phyloP scores from a whole-genome alignment of 2,797 vertebrate genomes.

The Hoplostethus atlanticus region DNA sequence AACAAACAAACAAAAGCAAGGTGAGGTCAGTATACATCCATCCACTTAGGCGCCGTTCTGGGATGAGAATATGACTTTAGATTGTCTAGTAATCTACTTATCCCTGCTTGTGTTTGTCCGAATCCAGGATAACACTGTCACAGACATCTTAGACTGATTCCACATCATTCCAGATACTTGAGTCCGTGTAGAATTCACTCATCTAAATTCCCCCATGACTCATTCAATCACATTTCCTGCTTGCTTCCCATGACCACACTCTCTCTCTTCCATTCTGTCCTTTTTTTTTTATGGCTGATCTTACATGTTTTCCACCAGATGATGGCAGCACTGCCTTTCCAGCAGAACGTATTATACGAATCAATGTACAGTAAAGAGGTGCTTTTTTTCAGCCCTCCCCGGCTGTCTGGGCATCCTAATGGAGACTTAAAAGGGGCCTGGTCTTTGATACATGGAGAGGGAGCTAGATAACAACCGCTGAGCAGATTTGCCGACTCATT shows the following conservation, averaged over 20 bases:
- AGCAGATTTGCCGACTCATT: slow-evolving; percentile 26
- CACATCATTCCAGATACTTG: slow-evolving; percentile 9
- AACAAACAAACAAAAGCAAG: too few relatives aligned
- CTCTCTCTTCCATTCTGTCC: slow-evolving; percentile 4
- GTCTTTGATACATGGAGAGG: slow-evolving; percentile 13
- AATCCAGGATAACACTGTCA: slow-evolving; percentile 19
- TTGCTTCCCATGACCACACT: slow-evolving; percentile 3
- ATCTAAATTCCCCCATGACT: not conserved
- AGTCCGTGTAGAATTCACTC: slow-evolving; percentile 34
- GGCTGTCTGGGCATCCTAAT: slow-evolving; percentile 5
- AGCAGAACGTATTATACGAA: not conserved
- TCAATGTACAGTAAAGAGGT: not conserved
- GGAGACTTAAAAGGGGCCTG: slow-evolving; percentile 10
- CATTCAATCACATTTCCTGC: not conserved
- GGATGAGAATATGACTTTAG: slow-evolving; percentile 31
- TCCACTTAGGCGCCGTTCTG: not conserved
- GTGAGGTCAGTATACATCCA: slow-evolving; percentile 3
- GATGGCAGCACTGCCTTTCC: slow-evolving; percentile 78
- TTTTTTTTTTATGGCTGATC: slow-evolving; percentile 10
- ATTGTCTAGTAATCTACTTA: slow-evolving; percentile 37
- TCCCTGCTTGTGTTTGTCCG: slow-evolving; percentile 14
- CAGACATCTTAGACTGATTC: not conserved
- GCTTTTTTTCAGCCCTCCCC: slow-evolving; percentile 12
- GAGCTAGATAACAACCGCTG: slow-evolving; percentile 25
- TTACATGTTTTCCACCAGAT: slow-evolving; percentile 68